Base-by-base conservation (phyloP, 2,888 invertebrate genomes). In the Luffia ferchaultella region DNA sequence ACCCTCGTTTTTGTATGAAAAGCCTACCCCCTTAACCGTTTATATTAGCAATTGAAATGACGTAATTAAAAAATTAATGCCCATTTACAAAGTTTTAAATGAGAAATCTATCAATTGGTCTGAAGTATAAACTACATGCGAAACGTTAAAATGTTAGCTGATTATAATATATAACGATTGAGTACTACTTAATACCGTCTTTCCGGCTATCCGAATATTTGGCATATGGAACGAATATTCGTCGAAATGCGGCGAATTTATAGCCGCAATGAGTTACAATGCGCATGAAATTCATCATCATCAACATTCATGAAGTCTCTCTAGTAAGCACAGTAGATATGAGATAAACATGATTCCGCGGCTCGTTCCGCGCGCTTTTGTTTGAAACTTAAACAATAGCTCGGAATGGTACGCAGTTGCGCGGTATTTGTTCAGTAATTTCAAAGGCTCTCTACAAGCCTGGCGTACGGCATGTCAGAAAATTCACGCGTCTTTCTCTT, bases 341-440 rank as follows among this genome's bases (percentile, higher is more conserved):
- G 47, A 47, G 30, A 20, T 47, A 47, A 47, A 47, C 47, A 30
- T 7, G 15, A 17, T 30, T 20, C 40, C 30, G 47, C 2, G 20
- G 47, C 20, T 7, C 45, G 18, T 45, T 18, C 19, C 19, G 18
- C 30, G 20, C 16, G 47, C 47, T 47, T 30, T 47, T 47, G 47
- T 47, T 47, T 2, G 2, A 20, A 47, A 47, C 47, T 47, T 20
- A 50, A 49, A 50, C 50, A 50, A 65, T 67, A 59, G 58, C 56
- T 51, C 55, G 59, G 62, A 54, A 61, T 62, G 61, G 57, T 58
- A 58, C 56, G 54, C 15, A 15, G 45, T 12, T 18, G 20, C 19
- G 46, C 19, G 19, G 2, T 66, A 61, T 70, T 69, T 65, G 67
- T 63, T 55, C 60, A 59, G 62, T 62, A 65, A 68, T 68, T 69